Conservation (phyloP, 1,140 invertebrate genomes). For the Drosophila tristis region DNA sequence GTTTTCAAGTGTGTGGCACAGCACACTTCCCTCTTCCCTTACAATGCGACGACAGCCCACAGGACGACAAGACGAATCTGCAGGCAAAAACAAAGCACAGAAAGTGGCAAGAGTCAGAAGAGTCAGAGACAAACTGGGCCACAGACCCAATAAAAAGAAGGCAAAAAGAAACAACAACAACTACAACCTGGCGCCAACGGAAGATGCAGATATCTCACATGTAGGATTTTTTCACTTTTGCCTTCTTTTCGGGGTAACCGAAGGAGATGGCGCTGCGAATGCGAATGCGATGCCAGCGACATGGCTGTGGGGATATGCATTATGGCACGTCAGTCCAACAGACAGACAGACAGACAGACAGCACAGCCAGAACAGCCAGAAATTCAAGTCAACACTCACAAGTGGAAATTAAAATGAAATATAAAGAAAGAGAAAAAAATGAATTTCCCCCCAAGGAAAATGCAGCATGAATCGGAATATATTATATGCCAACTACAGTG, state of each 20-base stretch:
- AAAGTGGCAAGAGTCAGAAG: conserved; percentile 48
- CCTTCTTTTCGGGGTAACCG: conserved; percentile 32
- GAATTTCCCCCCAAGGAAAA: too few species aligned
- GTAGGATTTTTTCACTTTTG: conserved; percentile 22
- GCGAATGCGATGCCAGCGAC: conserved; percentile 12
- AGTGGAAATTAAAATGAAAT: conserved; percentile 61
- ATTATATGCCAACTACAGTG: too few species aligned
- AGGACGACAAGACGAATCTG: conserved; percentile 27
- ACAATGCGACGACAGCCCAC: conserved; percentile 64
- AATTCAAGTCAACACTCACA: conserved; percentile 50
- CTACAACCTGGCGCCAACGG: conserved; percentile 6
- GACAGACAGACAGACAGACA: conserved; percentile 12
- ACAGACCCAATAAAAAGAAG: conserved; percentile 50
- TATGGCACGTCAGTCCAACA: conserved; percentile 17
- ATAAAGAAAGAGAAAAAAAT: conserved; percentile 8
- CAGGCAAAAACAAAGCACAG: conserved; percentile 43
- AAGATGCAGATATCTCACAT: conserved; percentile 1
- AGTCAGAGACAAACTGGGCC: conserved; percentile 70
- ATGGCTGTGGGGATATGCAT: conserved; percentile 20
- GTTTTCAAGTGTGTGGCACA: conserved; percentile 69
- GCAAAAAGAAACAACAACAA: conserved; percentile 23
- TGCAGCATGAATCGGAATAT: too few species aligned
- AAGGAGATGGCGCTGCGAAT: background rate
- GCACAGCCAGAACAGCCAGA: conserved; percentile 19
- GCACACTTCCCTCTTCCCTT: conserved; percentile 33